Evolutionary conservation across 1,140 invertebrate species (phyloP).

Genomic region (Scylla paramamosain): DNA sequence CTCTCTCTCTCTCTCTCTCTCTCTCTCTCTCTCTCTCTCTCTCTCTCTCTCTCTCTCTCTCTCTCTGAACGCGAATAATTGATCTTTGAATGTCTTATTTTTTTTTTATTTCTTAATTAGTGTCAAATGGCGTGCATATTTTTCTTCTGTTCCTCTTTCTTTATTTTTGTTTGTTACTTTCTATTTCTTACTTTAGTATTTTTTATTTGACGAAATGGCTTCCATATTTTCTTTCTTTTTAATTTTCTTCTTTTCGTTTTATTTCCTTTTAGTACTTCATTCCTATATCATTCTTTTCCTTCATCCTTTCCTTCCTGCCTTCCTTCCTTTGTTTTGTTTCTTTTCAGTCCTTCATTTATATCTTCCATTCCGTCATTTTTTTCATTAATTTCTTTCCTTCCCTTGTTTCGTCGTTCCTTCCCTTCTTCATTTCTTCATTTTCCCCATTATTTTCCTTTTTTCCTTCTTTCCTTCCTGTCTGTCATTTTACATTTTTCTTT

Average conservation of each 20-base stretch:
- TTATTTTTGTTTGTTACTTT: too few species aligned
- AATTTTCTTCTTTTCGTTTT: neutral
- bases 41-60: neutral
- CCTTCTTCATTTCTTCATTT: too few species aligned
- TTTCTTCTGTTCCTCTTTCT: too few species aligned
- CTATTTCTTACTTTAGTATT: too few species aligned
- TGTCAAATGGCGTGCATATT: too few species aligned
- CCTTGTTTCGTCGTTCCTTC: too few species aligned
- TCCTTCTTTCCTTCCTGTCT: neutral
- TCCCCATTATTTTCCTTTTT: neutral
- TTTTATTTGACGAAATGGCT: too few species aligned
- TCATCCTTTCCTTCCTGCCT: neutral
- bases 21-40: neutral
- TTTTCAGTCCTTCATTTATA: neutral
- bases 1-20: neutral
- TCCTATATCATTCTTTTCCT: neutral
- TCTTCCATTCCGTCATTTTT: neutral
- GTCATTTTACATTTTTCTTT: too few species aligned
- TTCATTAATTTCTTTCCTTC: too few species aligned
- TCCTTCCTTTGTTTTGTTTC: neutral
- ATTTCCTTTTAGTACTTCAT: neutral
- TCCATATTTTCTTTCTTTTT: too few species aligned
- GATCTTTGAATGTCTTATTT: too few species aligned
- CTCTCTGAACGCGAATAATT: neutral
- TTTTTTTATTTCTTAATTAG: too few species aligned